Percentiles rank a stretch among this genome's conserved stretches.
phyloP scores from a whole-genome alignment of 2,888 invertebrate species.

The Calameuta filiformis region DNA sequence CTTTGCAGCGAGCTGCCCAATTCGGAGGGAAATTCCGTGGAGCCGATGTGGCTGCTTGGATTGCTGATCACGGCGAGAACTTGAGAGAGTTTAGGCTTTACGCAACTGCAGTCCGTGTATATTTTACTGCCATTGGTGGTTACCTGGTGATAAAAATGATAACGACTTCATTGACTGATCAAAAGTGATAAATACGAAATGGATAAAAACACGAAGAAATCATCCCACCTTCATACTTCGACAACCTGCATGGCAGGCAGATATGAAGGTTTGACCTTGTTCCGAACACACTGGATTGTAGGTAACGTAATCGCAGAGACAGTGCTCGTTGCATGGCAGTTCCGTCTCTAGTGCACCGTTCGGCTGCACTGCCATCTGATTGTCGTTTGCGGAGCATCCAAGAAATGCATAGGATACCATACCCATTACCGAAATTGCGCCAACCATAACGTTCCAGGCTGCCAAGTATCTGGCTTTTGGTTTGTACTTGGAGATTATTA shows the following conservation, averaged over 20 bases:
- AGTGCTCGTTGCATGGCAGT: slow-evolving; percentile 72
- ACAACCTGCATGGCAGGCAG: slow-evolving; percentile 85
- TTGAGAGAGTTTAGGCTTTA: slow-evolving; percentile 48
- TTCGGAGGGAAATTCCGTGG: slow-evolving; percentile 39
- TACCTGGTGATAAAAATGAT: background rate
- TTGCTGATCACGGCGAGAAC: slow-evolving; percentile 29
- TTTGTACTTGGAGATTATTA: slow-evolving; percentile 75
- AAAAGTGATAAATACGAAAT: background rate
- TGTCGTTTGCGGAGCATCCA: slow-evolving; percentile 74
- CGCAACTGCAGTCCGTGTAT: slow-evolving; percentile 69
- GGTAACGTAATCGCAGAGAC: slow-evolving; percentile 77
- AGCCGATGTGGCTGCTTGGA: slow-evolving; percentile 9
- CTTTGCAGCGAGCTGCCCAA: slow-evolving; percentile 26
- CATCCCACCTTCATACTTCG: slow-evolving; percentile 57
- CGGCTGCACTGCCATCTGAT: slow-evolving; percentile 64
- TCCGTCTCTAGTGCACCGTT: slow-evolving; percentile 65
- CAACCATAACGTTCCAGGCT: slow-evolving; percentile 77
- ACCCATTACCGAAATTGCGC: slow-evolving; percentile 72
- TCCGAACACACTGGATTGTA: slow-evolving; percentile 80
- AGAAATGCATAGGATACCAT: slow-evolving; percentile 75
- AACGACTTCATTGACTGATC: background rate
- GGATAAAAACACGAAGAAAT: background rate
- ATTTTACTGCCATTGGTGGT: slow-evolving; percentile 44
- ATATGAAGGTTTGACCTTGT: slow-evolving; percentile 77
- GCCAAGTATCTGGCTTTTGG: slow-evolving; percentile 76